phyloP scores from a whole-genome alignment of 2,797 vertebrate genomes.

The Chlorospingus flavigularis region DNA sequence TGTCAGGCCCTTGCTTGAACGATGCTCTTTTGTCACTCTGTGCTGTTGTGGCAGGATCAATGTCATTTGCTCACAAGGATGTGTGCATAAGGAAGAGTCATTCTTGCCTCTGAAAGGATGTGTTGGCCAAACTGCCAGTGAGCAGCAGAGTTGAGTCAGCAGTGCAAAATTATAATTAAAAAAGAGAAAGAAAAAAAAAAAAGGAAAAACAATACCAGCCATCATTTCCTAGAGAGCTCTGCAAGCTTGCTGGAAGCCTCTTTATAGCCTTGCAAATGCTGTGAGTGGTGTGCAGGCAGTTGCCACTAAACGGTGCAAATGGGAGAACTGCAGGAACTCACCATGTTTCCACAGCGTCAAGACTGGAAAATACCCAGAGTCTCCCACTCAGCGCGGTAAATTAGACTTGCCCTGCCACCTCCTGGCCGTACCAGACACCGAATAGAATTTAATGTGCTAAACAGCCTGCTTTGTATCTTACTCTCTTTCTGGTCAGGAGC shows the following conservation, averaged over 20 bases:
- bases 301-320: not conserved
- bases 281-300: not conserved
- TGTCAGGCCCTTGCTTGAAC: not conserved
- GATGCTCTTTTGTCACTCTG: not conserved
- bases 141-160: not conserved
- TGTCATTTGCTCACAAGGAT: not conserved
- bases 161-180: not conserved
- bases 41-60: not conserved
- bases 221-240: conserved; percentile 15
- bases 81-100: not conserved
- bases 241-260: not conserved
- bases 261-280: conserved; percentile 2
- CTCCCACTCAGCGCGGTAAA: not conserved
- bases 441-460: not conserved
- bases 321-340: not conserved
- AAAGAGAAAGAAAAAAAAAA: not conserved
- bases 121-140: not conserved
- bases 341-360: not conserved
- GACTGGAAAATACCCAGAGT: not conserved
- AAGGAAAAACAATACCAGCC: not conserved
- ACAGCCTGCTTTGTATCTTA: rapidly evolving
- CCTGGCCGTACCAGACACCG: not conserved
- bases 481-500: not conserved
- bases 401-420: conserved; percentile 62
- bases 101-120: not conserved